A percentile compares a stretch with the other conserved stretches of the same genome.
These are phyloP conservation scores for Oikopleura vanhoeffeni DNA, from an alignment of 23 tunicate genomes.

Conservation along the genomic window DNA sequence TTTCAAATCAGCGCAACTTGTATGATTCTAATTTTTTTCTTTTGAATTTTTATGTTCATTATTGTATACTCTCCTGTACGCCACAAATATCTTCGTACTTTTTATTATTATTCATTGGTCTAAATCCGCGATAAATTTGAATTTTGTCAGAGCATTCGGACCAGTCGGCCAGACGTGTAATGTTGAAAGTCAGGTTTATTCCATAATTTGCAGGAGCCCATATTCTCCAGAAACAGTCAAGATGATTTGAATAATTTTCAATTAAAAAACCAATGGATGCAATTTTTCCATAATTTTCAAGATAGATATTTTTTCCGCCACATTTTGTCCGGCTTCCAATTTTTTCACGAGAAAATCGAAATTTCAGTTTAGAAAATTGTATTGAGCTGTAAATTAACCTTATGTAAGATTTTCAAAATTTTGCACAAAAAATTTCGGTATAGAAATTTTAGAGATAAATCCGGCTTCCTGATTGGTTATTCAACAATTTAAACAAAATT, in stretches of 20 bases:
- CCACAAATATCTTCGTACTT: neutral
- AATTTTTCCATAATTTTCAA: neutral
- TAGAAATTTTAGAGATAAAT: too few species aligned
- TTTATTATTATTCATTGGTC: neutral
- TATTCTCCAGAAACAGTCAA: neutral
- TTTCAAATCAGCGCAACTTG: too few species aligned
- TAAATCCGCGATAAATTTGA: neutral
- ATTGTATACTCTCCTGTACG: too few species aligned
- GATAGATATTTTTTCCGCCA: neutral
- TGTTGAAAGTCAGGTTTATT: neutral
- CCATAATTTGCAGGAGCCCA: neutral
- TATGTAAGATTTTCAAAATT: too few species aligned
- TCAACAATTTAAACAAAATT: too few species aligned
- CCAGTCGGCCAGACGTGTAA: neutral
- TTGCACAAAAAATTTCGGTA: too few species aligned
- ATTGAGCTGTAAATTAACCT: neutral
- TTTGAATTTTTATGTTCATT: too few species aligned
- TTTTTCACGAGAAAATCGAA: neutral
- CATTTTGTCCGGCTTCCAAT: neutral
- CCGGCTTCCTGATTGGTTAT: too few species aligned
- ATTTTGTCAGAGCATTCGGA: neutral
- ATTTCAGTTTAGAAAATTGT: neutral
- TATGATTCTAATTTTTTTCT: too few species aligned
- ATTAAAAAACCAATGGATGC: neutral
- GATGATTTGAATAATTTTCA: neutral